Evolutionary conservation across 1,140 invertebrate species (phyloP).

Genomic region (Carposina sasakii): DNA sequence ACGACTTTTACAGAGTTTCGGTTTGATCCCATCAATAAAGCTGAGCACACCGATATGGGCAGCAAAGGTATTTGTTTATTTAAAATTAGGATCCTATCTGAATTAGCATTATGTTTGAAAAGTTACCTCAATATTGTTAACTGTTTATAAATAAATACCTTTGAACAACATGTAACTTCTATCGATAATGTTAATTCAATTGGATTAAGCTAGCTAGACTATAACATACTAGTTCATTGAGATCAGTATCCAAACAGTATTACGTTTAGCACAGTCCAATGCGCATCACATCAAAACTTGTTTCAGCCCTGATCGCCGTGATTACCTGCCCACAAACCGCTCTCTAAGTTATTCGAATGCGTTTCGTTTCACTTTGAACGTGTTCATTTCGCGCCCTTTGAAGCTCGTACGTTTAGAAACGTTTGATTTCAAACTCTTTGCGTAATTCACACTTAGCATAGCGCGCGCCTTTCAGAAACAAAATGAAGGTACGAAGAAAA

Average conservation of each 20-base stretch:
- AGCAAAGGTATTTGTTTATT: too few species aligned
- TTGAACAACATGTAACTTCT: too few species aligned
- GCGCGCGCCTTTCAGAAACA: slow-evolving; percentile 46
- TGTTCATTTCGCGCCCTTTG: slow-evolving; percentile 57
- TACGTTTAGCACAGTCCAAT: slow-evolving; percentile 26
- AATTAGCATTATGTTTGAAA: too few species aligned
- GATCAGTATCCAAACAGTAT: too few species aligned
- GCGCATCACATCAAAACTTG: slow-evolving; percentile 40
- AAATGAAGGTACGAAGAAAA: slow-evolving; percentile 48
- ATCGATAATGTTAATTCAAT: too few species aligned
- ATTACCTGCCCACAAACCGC: slow-evolving; percentile 37
- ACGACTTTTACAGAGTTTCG: slow-evolving; percentile 23
- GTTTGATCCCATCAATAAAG: slow-evolving; percentile 29
- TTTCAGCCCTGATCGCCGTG: slow-evolving; percentile 42
- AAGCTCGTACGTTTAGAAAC: slow-evolving; percentile 42
- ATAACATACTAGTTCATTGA: too few species aligned
- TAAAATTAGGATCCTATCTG: too few species aligned
- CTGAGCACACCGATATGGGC: too few species aligned
- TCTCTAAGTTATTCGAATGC: slow-evolving; percentile 40
- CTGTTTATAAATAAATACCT: too few species aligned
- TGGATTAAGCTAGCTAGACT: too few species aligned
- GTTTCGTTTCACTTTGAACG: slow-evolving; percentile 47
- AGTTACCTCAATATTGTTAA: too few species aligned
- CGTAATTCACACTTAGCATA: slow-evolving; percentile 33
- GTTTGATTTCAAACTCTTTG: slow-evolving; percentile 56